Evolutionary conservation across 2,797 vertebrate genomes (phyloP).

Genomic region (Gouania willdenowi): DNA sequence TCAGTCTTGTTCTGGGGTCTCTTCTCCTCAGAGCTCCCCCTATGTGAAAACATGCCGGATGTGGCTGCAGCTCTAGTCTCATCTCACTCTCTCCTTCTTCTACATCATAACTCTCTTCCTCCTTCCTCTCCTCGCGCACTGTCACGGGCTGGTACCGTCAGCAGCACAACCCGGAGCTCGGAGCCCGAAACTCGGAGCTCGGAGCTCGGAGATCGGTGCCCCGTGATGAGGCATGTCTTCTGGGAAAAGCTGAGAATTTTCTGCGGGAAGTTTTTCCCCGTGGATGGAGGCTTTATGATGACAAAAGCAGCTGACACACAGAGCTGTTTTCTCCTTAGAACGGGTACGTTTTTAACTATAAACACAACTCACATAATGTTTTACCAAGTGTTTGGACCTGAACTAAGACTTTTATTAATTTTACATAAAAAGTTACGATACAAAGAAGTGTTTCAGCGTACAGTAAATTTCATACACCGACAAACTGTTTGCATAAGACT

Average conservation of each 20-base stretch:
- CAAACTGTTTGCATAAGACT: too few relatives aligned
- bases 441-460: too few relatives aligned
- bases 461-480: too few relatives aligned
- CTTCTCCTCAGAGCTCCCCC: slow-evolving; percentile 38
- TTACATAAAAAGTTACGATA: too few relatives aligned
- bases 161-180: neutral
- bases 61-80: slow-evolving; percentile 34
- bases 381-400: too few relatives aligned
- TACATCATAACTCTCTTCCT: neutral
- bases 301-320: slow-evolving; percentile 20
- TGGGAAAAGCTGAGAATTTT: slow-evolving; percentile 16
- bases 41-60: slow-evolving; percentile 58
- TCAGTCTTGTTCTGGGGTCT: too few relatives aligned
- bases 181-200: too few relatives aligned
- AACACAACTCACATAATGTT: too few relatives aligned
- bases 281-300: slow-evolving; percentile 42
- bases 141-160: neutral
- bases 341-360: slow-evolving; percentile 48
- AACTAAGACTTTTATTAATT: too few relatives aligned
- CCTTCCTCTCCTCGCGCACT: neutral
- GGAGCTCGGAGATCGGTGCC: slow-evolving; percentile 7
- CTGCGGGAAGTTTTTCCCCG: slow-evolving; percentile 43
- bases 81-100: slow-evolving; percentile 33
- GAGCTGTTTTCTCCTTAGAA: slow-evolving; percentile 8
- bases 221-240: slow-evolving; percentile 34